These are phyloP conservation scores for Melinaea menophilus DNA, from an alignment of 2,888 invertebrate genomes.

Conservation along the genomic window DNA sequence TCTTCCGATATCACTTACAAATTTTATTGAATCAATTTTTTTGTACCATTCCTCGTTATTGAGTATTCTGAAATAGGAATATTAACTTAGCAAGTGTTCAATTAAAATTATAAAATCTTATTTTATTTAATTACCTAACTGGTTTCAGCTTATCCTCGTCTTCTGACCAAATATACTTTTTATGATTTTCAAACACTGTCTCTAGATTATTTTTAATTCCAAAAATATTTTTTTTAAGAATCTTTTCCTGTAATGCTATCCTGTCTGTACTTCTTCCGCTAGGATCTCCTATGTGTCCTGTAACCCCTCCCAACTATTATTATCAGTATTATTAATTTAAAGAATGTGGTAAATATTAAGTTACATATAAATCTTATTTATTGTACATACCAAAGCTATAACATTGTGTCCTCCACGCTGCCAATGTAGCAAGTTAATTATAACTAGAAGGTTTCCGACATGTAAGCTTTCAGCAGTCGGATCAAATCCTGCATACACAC, in stretches of 20 bases:
- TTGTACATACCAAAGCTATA: too few relatives aligned
- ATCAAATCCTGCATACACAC: too few relatives aligned
- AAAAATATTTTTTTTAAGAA: constrained; percentile 82
- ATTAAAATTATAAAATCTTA: background rate
- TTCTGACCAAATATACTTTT: too few relatives aligned
- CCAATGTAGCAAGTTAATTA: too few relatives aligned
- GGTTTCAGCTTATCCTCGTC: constrained; percentile 59
- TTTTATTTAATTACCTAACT: constrained; percentile 61
- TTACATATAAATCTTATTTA: too few relatives aligned
- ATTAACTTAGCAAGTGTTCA: background rate
- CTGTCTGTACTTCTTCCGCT: too few relatives aligned
- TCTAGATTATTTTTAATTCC: constrained; percentile 84
- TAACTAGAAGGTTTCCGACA: too few relatives aligned
- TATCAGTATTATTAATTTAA: too few relatives aligned
- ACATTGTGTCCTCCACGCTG: too few relatives aligned
- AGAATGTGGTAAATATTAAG: too few relatives aligned
- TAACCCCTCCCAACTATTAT: too few relatives aligned
- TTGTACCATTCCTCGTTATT: constrained; percentile 95
- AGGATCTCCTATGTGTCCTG: constrained; percentile 90
- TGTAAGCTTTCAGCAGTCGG: too few relatives aligned
- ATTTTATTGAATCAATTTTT: constrained; percentile 85
- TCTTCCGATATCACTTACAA: constrained; percentile 88
- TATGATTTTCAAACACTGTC: constrained; percentile 36
- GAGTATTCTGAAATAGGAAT: constrained; percentile 80
- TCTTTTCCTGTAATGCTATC: constrained; percentile 79